Base-by-base conservation (phyloP, 2,797 vertebrate species). In the Eidolon dupreanum region DNA sequence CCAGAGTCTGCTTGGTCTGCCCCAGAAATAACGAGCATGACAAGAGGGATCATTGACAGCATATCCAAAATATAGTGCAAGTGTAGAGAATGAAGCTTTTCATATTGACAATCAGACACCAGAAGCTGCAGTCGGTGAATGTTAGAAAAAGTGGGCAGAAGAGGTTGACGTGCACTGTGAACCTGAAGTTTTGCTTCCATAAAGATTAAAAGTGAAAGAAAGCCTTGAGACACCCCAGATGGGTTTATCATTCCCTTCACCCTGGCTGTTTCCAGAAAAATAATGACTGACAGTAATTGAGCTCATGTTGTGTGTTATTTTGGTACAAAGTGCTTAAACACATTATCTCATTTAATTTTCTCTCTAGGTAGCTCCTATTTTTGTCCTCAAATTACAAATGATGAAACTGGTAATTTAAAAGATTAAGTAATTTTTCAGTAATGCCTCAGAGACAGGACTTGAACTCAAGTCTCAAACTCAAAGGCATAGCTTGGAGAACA, bases 321-420 rank as follows among this genome's bases (percentile, higher is more conserved):
- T 88, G 66, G 13, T 61, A 16, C 26, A 24, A 77, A 93, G 12
- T 28, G 4, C 16, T 83, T 46, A 73, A 51, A 65, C 3, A 73
- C 3, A 31, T 88, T 77, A 71, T 68, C 36, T 92, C 26, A 65
- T 65, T 96, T 90, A 95, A 59, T 88, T 95, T 93, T 77, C 22
- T 75, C 26, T 55, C 36, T 77, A 65, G 26, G 20, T 90, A 85
- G 38, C 33, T 70, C 3, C 6, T 75, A 36, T 73, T 68, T 83
- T 86, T 79, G 17, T 73, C 55, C 24, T 92, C 36, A 95, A 17
- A 36, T 85, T 53, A 86, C 53, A 95, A 68, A 68, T 33, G 41
- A 85, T 63, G 41, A 4, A 77, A 81, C 49, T 51, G 20, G 43
- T 20, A 2, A 79, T 83, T 96, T 78, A 87, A 75, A 90, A 83